A percentile compares a stretch with the other conserved stretches of the same genome.
phyloP scores from a whole-genome alignment of 1,140 invertebrate genomes.

The Ceratina australensis region DNA sequence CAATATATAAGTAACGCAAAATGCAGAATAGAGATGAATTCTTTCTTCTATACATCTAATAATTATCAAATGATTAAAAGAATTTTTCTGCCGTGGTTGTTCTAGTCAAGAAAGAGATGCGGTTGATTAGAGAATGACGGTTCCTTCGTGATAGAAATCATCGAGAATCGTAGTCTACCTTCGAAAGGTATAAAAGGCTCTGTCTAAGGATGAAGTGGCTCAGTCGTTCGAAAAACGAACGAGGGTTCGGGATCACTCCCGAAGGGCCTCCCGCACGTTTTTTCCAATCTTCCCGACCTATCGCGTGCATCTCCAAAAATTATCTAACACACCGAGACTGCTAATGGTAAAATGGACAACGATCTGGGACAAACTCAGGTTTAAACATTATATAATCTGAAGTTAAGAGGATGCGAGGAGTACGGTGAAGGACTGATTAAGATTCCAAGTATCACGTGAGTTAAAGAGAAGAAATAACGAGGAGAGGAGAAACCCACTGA shows the following conservation, averaged over 20 bases:
- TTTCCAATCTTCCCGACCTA: neutral
- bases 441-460: too few relatives aligned
- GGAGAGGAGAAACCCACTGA: neutral
- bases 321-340: too few relatives aligned
- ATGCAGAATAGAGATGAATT: too few relatives aligned
- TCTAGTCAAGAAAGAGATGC: neutral
- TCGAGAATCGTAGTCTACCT: slow-evolving; percentile 5
- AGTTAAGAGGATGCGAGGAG: too few relatives aligned
- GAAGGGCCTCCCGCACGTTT: neutral
- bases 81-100: neutral
- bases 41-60: neutral
- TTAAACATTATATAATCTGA: neutral
- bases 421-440: neutral
- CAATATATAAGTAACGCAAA: too few relatives aligned
- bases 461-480: neutral
- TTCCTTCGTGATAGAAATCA: neutral
- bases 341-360: too few relatives aligned
- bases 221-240: slow-evolving; percentile 47
- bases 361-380: too few relatives aligned
- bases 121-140: neutral
- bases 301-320: neutral
- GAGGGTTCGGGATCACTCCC: slow-evolving; percentile 32
- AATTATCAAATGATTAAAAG: neutral
- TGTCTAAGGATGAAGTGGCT: slow-evolving; percentile 37
- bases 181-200: slow-evolving; percentile 39